phyloP scores from a whole-genome alignment of 2,888 invertebrate genomes.

The Cataglyphis altisquamis region DNA sequence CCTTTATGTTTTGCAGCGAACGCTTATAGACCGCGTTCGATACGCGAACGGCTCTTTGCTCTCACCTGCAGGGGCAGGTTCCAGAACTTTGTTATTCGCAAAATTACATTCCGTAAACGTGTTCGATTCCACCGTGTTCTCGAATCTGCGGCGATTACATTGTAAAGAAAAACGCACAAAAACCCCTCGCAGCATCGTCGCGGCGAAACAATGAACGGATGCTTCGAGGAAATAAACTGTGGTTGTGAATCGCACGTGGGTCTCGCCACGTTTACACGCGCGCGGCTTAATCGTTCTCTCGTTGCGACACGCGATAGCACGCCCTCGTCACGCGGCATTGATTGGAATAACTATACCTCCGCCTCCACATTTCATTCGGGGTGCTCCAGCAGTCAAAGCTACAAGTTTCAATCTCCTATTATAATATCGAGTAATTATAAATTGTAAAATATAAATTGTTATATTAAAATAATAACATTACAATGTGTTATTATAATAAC shows the following conservation, averaged over 20 bases:
- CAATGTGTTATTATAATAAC: too few species aligned
- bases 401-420: not conserved
- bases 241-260: conserved; percentile 35
- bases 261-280: conserved; percentile 35
- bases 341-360: conserved; percentile 14
- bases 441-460: too few species aligned
- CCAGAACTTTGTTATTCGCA: conserved; percentile 56
- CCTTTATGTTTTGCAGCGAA: conserved; percentile 55
- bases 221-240: conserved; percentile 30
- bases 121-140: conserved; percentile 37
- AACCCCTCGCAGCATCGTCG: not conserved
- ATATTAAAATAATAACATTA: too few species aligned
- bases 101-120: conserved; percentile 45
- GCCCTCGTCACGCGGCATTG: conserved; percentile 46
- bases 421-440: not conserved
- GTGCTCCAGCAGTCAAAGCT: not conserved
- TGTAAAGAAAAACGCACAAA: conserved; percentile 2
- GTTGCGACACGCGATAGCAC: conserved; percentile 34
- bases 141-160: conserved; percentile 10
- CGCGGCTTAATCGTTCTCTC: conserved; percentile 26
- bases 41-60: conserved; percentile 32
- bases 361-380: conserved; percentile 25
- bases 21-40: conserved; percentile 30
- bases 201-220: conserved; percentile 30
- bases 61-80: conserved; percentile 50